phyloP scores from a whole-genome alignment of 2,113 vertebrate genomes.

The Cervus canadensis region DNA sequence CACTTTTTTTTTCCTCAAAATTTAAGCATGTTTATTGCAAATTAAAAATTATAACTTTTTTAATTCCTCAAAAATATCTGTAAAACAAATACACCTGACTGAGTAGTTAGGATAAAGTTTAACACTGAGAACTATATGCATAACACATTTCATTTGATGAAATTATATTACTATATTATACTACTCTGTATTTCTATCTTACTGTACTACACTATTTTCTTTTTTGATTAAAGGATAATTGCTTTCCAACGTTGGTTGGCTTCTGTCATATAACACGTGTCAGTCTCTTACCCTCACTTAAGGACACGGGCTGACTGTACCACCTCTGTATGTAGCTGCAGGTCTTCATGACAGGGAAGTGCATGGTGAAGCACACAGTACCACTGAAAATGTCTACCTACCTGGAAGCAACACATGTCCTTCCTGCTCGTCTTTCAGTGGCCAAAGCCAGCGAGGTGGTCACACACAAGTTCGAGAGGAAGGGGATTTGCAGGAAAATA shows the following conservation, averaged over 20 bases:
- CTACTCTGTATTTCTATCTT: neutral
- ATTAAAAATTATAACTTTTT: neutral
- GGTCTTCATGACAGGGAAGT: neutral
- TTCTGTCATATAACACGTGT: neutral
- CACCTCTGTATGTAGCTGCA: fast-evolving
- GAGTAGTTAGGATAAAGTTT: neutral
- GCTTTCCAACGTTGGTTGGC: neutral
- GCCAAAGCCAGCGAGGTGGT: neutral
- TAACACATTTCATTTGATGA: neutral
- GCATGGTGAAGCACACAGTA: neutral
- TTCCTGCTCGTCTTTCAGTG: neutral
- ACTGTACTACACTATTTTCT: neutral
- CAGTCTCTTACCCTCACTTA: neutral
- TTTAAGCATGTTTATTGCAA: neutral
- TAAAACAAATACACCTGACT: neutral
- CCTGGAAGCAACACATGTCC: neutral
- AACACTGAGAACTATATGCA: neutral
- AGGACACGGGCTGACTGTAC: neutral
- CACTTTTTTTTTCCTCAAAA: neutral
- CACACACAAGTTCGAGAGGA: neutral
- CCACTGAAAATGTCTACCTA: neutral
- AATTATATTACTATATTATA: neutral
- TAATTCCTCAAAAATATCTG: neutral
- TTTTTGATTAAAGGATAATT: neutral
- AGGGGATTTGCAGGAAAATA: neutral